Evolutionary conservation across 1,140 invertebrate species (phyloP), one percentile per base, ranked within the genome.

Genomic region (Megalonaias nervosa): DNA sequence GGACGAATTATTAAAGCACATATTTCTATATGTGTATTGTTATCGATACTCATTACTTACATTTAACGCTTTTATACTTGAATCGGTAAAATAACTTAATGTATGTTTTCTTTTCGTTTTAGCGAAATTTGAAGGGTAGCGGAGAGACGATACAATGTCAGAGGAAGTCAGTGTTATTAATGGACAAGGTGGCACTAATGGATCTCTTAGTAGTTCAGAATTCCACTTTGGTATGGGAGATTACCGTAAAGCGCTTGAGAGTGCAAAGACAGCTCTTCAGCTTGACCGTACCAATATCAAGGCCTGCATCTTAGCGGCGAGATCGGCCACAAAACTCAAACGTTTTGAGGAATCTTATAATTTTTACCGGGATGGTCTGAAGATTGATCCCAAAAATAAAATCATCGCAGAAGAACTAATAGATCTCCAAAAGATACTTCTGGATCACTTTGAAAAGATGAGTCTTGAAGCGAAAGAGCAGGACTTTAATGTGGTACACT

Each of bases 401-500:
- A 71, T 75, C 2, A 79, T 85, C 2, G 79, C 74, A 11, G 74
- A 79, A 16, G 83, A 83, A 48, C 66, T 88, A 17, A 82, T 80
- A 58, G 67, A 78, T 14, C 67, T 88, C 1, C 84, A 87, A 48
- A 76, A 69, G 21, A 55, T 76, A 6, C 84, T 88, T 21, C 6
- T 88, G 13, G 65, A 79, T 11, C 80, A 82, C n/a, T 80, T 80
- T n/a, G 85, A 85, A 6, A 67, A 65, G n/a, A 78, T 71, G 16
- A 69, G 57, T 12, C 71, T 59, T 1, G 75, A 71, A 14, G 73
- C 69, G 14, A 38, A 77, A n/a, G 86, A 88, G 58, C 67, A 67
- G n/a, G 76, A 73, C 0, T 87, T 87, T 72, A 87, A 82, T 19
- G 86, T 87, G 15, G 76, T 88, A 17, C 79, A 86, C 59, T 81